Base-by-base conservation (phyloP, 2,888 invertebrate species). In the Metacarcinus magister region DNA sequence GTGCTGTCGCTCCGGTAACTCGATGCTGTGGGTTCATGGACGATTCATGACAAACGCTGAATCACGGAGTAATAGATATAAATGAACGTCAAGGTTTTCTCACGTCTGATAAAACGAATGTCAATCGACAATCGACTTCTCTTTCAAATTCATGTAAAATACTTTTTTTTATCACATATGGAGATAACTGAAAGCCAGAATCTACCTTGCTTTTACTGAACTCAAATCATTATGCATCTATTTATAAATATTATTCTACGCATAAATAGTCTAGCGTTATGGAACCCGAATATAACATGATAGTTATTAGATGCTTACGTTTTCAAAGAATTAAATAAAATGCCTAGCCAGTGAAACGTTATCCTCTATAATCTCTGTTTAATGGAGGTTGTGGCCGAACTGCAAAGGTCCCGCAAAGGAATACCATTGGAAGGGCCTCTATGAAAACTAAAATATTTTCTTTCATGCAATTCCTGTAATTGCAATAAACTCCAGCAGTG, bases 321-420 rank as follows among this genome's bases (percentile, higher is more conserved):
- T 75, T 75, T 75, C 75, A 7, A 75, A n/a, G 19, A 75, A 75
- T 75, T 75, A 28, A 5, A 75, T 75, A 23, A 3, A n/a, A 75
- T n/a, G 28, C 75, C 3, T 23, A 75, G 75, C n/a, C 28, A 75
- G 28, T 28, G 75, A 75, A 75, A 75, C 75, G 75, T n/a, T 75
- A 75, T 75, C 75, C 75, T 60, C 75, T n/a, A 75, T 75, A 75
- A 75, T 75, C 75, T 75, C 75, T 75, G 75, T 75, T 23, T n/a
- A 75, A 75, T n/a, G 75, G 75, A n/a, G 28, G 23, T n/a, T 75
- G 75, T 75, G 75, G 75, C 75, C 28, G 75, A 75, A 8, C n/a
- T 75, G 75, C 28, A n/a, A n/a, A 75, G 28, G 75, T 8, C n/a
- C 19, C 19, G 8, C 23, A 23, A 75, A 75, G 8, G 75, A 75